Percentiles rank a stretch among this genome's conserved stretches.
Conservation (phyloP, 2,113 vertebrate species). For the Oncorhynchus gorbuscha region DNA sequence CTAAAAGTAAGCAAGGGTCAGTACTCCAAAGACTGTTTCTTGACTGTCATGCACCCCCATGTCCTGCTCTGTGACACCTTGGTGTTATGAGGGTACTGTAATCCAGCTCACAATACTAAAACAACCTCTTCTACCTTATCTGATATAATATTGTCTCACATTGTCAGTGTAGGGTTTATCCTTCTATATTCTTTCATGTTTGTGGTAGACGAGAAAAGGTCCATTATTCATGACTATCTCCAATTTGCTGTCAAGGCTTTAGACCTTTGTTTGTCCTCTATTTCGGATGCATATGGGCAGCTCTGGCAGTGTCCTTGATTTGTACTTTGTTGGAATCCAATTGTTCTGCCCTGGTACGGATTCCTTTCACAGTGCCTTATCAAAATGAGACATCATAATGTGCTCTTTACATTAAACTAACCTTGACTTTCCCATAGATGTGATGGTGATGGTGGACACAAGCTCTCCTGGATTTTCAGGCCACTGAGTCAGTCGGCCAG, state of each 20-base stretch:
- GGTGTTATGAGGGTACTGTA: neutral
- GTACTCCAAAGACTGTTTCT: constrained; percentile 20
- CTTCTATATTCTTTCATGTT: neutral
- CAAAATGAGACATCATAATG: constrained; percentile 65
- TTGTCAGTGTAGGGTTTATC: neutral
- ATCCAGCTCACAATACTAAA: constrained; percentile 18
- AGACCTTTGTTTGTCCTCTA: constrained; percentile 32
- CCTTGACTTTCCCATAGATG: constrained; percentile 54
- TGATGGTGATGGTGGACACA: constrained; percentile 43
- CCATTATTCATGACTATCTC: constrained; percentile 10
- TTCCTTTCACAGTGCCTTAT: neutral
- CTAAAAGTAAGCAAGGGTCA: too few species aligned
- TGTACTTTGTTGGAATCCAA: constrained; percentile 40
- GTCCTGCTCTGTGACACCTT: constrained; percentile 36
- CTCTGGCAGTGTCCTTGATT: constrained; percentile 18
- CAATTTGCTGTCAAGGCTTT: constrained; percentile 20
- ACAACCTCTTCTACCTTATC: constrained; percentile 29
- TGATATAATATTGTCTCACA: neutral
- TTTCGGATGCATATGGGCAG: constrained; percentile 25
- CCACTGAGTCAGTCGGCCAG: constrained; percentile 37
- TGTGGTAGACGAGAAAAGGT: neutral
- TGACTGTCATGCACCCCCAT: constrained; percentile 18
- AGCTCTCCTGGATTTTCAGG: constrained; percentile 31
- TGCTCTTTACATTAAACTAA: constrained; percentile 23
- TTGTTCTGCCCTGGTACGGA: constrained; percentile 26